Evolutionary conservation across 2,797 vertebrate genomes (phyloP).

Genomic region (Coregonus suidteri): DNA sequence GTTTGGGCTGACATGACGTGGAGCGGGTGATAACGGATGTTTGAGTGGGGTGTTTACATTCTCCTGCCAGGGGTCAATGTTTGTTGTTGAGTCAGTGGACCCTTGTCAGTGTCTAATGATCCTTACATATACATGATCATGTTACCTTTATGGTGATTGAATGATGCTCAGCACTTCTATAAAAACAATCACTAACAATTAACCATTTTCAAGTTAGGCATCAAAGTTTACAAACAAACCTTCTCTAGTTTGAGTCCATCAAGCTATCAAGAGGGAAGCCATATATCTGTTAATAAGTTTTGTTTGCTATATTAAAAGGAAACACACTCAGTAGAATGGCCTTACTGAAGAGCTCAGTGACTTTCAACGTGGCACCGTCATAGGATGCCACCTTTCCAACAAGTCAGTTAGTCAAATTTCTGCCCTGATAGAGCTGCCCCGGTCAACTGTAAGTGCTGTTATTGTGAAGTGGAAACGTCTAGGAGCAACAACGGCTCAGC

Average conservation of each 20-base stretch:
- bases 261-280: too few species aligned
- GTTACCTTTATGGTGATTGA: constrained; percentile 53
- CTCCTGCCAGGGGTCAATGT: neutral
- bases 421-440: too few species aligned
- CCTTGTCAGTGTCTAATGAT: constrained; percentile 25
- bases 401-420: too few species aligned
- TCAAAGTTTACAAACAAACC: neutral
- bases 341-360: too few species aligned
- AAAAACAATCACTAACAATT: constrained; percentile 48
- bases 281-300: too few species aligned
- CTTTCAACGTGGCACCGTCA: too few species aligned
- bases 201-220: neutral
- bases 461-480: too few species aligned
- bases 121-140: neutral
- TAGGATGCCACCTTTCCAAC: too few species aligned
- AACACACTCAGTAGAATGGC: too few species aligned
- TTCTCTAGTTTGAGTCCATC: constrained; percentile 1
- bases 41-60: constrained; percentile 34
- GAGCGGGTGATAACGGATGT: constrained; percentile 57
- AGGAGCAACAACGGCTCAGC: too few species aligned
- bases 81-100: constrained; percentile 33
- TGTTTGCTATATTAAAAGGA: too few species aligned
- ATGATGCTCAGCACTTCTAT: constrained; percentile 42
- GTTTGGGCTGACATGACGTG: constrained; percentile 35
- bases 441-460: too few species aligned